Evolutionary conservation across 2,113 vertebrate genomes (phyloP), one percentile per base, ranked within the genome.

Genomic region (Pogonocichla stellata): DNA sequence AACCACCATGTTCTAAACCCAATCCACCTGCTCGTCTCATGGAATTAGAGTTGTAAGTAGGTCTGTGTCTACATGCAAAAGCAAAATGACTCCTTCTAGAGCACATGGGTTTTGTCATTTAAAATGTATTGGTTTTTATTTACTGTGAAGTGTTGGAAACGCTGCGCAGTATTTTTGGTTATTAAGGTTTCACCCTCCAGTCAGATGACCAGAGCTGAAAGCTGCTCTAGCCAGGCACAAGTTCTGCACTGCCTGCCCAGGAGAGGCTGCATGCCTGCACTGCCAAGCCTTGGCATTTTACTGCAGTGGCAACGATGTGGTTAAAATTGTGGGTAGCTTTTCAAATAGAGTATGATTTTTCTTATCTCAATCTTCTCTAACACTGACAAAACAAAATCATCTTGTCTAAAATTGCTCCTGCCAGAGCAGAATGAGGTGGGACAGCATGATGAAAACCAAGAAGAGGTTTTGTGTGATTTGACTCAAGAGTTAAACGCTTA

Each of bases 271-370:
- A 7, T 8, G 24, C 14, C 22, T 56, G 12, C 22, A 5, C 47
- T 2, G 2, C 38, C 0, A 0, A 70, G 14, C 18, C 29, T 75
- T 5, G 1, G 20, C 0, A 0, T 47, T 85, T 34, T 9, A 24
- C 14, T 15, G 9, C 51, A n/a, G 45, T 34, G 75, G 10, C 42
- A 80, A 22, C 0, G 1, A 53, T 12, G 4, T 40, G 25, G 65
- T 87, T 91, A 86, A 91, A 74, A 61, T 8, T 42, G 15, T 57
- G 56, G 22, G 22, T 16, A 34, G 29, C 25, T 92, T 83, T 92
- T 88, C 56, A 53, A 19, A 36, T 24, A 16, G 33, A 28, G 11
- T n/a, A 26, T 22, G n/a, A 54, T 81, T 92, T 85, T 92, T 81
- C 72, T 81, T 25, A 47, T 81, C 29, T 48, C 47, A 8, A 13